Evolutionary conservation across 1,140 invertebrate genomes (phyloP).

Genomic region (Brachionus rubens): DNA sequence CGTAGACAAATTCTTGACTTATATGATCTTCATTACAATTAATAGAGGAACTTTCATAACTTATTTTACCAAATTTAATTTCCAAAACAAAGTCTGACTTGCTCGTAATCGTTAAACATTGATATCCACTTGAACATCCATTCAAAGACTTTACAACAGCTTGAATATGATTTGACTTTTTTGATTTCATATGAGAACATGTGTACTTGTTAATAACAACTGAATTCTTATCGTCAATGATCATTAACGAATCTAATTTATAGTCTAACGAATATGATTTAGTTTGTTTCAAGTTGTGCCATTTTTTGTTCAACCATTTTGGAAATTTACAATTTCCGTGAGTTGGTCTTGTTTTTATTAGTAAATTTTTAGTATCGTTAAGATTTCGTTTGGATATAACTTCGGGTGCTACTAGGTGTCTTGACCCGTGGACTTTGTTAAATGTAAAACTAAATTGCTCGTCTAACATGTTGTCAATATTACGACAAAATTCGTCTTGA

Average conservation of each 20-base stretch:
- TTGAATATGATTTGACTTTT: slow-evolving; percentile 22
- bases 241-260: neutral
- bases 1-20: neutral
- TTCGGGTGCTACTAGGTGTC: neutral
- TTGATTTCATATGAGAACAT: slow-evolving; percentile 23
- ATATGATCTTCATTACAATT: neutral
- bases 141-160: slow-evolving; percentile 40
- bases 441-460: slow-evolving; percentile 43
- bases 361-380: neutral
- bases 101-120: slow-evolving; percentile 24
- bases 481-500: slow-evolving; percentile 42
- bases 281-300: slow-evolving; percentile 34
- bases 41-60: neutral
- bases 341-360: neutral
- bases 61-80: slow-evolving; percentile 34
- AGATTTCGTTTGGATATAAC: neutral
- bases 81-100: slow-evolving; percentile 44
- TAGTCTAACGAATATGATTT: slow-evolving; percentile 38
- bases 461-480: slow-evolving; percentile 29
- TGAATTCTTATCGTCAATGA: slow-evolving; percentile 27
- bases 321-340: slow-evolving; percentile 12
- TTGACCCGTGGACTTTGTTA: slow-evolving; percentile 11
- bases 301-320: slow-evolving; percentile 43
- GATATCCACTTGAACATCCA: slow-evolving; percentile 30
- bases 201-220: slow-evolving; percentile 14